phyloP scores from a whole-genome alignment of 2,797 vertebrate genomes.

The Parauchenoglanis ngamensis region DNA sequence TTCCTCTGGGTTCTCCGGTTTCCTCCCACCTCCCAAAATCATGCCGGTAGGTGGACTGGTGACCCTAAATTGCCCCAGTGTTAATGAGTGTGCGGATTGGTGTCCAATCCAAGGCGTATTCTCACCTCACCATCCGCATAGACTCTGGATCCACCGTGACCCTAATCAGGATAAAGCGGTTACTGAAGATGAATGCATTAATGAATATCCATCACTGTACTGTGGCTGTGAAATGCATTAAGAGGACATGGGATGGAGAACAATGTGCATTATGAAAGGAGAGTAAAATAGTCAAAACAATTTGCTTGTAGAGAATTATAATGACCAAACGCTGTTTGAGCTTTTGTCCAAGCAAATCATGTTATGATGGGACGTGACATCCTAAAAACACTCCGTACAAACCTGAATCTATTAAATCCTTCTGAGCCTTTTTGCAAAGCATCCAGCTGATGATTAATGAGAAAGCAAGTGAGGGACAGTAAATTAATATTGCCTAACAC shows the following conservation, averaged over 20 bases:
- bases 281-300: not conserved
- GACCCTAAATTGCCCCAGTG: too few relatives aligned
- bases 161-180: not conserved
- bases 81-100: not conserved
- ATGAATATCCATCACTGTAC: not conserved
- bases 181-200: not conserved
- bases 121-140: not conserved
- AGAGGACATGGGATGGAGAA: constrained; percentile 4
- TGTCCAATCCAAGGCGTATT: not conserved
- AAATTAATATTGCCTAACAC: constrained; percentile 27
- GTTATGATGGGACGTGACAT: constrained; percentile 16
- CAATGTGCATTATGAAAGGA: constrained; percentile 7
- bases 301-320: not conserved
- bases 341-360: constrained; percentile 9
- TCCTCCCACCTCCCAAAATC: not conserved
- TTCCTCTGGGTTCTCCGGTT: not conserved
- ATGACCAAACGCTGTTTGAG: constrained; percentile 9
- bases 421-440: not conserved
- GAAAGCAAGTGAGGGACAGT: constrained; percentile 22
- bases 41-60: not conserved
- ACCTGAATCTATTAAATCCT: constrained; percentile 10
- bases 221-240: constrained; percentile 23
- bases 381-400: constrained; percentile 9
- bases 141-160: not conserved
- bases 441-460: constrained; percentile 21